These are phyloP conservation scores for Drosophila busckii DNA, from an alignment of 1,140 invertebrate species.

Conservation along the genomic window DNA sequence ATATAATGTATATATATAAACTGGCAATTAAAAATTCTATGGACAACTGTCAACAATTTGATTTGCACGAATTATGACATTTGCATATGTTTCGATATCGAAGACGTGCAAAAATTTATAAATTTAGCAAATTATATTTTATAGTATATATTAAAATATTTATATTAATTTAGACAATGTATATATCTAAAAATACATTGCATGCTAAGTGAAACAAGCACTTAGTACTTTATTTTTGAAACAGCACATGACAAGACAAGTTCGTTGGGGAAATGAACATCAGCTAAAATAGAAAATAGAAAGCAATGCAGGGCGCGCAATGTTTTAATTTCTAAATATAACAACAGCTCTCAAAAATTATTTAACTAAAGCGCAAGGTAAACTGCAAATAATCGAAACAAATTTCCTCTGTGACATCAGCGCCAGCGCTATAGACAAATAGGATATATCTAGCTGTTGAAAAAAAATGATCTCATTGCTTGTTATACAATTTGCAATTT, in stretches of 20 bases:
- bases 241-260: slow-evolving; percentile 62
- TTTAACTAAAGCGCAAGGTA: slow-evolving; percentile 21
- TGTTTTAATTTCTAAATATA: slow-evolving; percentile 38
- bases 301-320: slow-evolving; percentile 55
- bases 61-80: slow-evolving; percentile 61
- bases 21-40: slow-evolving; percentile 44
- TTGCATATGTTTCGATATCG: slow-evolving; percentile 50
- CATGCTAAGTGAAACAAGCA: slow-evolving; percentile 8
- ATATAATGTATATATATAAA: slow-evolving; percentile 25
- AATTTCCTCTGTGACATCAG: slow-evolving; percentile 71
- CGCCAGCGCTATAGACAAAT: slow-evolving; percentile 50
- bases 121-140: slow-evolving; percentile 52
- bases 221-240: slow-evolving; percentile 63
- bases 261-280: slow-evolving; percentile 42
- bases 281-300: slow-evolving; percentile 65
- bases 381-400: slow-evolving; percentile 67
- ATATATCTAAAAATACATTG: slow-evolving; percentile 3
- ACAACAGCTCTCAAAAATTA: slow-evolving; percentile 14
- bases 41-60: slow-evolving; percentile 52
- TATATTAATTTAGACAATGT: slow-evolving; percentile 7
- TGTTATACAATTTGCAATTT: slow-evolving; percentile 7
- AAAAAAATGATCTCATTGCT: slow-evolving; percentile 48
- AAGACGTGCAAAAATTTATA: slow-evolving; percentile 62
- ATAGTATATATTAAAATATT: slow-evolving; percentile 17
- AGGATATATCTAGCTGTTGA: slow-evolving; percentile 55